phyloP scores from a whole-genome alignment of 1,140 invertebrate species.

The Popillia japonica region DNA sequence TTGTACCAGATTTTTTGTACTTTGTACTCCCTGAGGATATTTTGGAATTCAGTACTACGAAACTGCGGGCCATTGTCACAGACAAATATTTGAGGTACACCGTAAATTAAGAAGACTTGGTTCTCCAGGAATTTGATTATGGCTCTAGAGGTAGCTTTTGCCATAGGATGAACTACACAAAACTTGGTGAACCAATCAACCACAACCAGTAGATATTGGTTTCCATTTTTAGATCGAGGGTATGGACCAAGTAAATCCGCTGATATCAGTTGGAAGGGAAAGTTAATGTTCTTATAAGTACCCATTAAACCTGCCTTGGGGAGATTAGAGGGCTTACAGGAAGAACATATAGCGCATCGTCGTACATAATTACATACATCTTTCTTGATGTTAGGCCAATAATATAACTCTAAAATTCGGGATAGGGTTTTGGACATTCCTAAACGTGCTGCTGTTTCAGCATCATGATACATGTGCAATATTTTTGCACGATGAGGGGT shows the following conservation, averaged over 20 bases:
- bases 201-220: slow-evolving; percentile 41
- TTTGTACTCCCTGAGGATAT: neutral
- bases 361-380: slow-evolving; percentile 33
- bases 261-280: slow-evolving; percentile 41
- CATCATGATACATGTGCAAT: slow-evolving; percentile 28
- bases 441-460: slow-evolving; percentile 35
- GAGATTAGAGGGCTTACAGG: neutral
- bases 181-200: slow-evolving; percentile 47
- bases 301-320: slow-evolving; percentile 37
- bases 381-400: slow-evolving; percentile 42
- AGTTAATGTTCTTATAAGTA: slow-evolving; percentile 26
- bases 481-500: neutral
- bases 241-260: slow-evolving; percentile 45
- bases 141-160: slow-evolving; percentile 39
- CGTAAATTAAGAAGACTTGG: slow-evolving; percentile 44
- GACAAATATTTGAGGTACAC: slow-evolving; percentile 46
- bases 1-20: slow-evolving; percentile 18
- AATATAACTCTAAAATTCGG: slow-evolving; percentile 39
- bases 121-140: slow-evolving; percentile 40
- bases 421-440: slow-evolving; percentile 40
- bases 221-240: slow-evolving; percentile 37
- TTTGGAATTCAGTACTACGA: slow-evolving; percentile 45
- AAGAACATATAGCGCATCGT: slow-evolving; percentile 15
- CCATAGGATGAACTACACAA: slow-evolving; percentile 33
- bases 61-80: slow-evolving; percentile 51